Evolutionary conservation across 2,113 vertebrate genomes (phyloP), one percentile per base, ranked within the genome.

Genomic region (Alligator sinensis): DNA sequence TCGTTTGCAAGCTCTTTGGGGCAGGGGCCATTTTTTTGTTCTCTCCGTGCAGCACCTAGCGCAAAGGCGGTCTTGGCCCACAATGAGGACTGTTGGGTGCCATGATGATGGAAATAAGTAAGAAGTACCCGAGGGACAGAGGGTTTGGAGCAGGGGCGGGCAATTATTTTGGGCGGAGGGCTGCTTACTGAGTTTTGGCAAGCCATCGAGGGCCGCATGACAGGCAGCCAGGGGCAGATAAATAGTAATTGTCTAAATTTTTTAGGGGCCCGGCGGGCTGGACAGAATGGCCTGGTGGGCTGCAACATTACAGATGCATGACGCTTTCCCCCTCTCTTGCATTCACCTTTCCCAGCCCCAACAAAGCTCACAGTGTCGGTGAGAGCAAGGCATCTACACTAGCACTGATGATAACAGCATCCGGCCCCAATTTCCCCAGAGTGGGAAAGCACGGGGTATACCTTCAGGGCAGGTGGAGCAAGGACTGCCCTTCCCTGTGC

Each of bases 331-430:
- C 21, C 54, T 89, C 19, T 80, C 34, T 59, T 77, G 80, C 82
- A 83, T 3, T 63, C 62, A 55, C 83, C 81, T 80, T 89, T 4
- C 83, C 64, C 9, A 19, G 2, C 77, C 19, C 27, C 4, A 34
- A 75, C 9, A 85, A n/a, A 75, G 28, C 27, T 61, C 84, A 77
- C 22, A 2, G 68, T 11, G 19, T 21, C 12, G 66, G 21, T 5
- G 85, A 84, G 74, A 96, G 74, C 80, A 93, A 79, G 21, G 81
- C 92, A 93, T 21, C 61, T 58, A 55, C 27, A 22, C 60, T 82
- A 2, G 81, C 93, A 93, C 55, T 24, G 91, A 47, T 79, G 57
- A n/a, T 70, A 2, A 3, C 1, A 8, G 2, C 81, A 80, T 63
- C 1, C 61, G 77, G 77, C 64, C 92, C 61, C 77, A 61, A 87